A percentile compares a stretch with the other conserved stretches of the same genome.
Conservation (phyloP, 2,113 vertebrate species). For the Cheilinus undulatus region DNA sequence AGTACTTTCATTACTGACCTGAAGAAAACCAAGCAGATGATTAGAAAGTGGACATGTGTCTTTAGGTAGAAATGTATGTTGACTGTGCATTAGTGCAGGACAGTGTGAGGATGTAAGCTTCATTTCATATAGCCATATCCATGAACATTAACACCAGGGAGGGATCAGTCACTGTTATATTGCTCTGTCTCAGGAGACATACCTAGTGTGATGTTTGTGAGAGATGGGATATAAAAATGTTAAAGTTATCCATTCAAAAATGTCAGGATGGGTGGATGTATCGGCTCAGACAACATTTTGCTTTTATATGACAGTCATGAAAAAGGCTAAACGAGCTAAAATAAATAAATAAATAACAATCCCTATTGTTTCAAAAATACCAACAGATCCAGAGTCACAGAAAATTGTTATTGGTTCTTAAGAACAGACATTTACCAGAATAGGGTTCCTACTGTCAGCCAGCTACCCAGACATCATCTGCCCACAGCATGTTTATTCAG, state of each 20-base stretch:
- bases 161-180: no score
- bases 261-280: no score
- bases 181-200: no score
- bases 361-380: neutral
- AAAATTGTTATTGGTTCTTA: neutral
- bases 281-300: no score
- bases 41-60: neutral
- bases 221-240: no score
- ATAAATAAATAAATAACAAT: neutral
- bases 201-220: no score
- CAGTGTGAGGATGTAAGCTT: neutral
- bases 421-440: neutral
- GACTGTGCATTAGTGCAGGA: neutral
- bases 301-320: no score
- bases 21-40: conserved; percentile 13
- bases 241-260: no score
- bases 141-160: no score
- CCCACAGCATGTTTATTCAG: neutral
- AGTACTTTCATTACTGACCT: conserved; percentile 92
- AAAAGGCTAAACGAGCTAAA: no score
- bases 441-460: neutral
- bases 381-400: neutral
- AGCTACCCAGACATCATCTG: neutral
- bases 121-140: no score
- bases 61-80: neutral